Evolutionary conservation across 2,113 vertebrate species (phyloP).

Genomic region (Diadophis punctatus): DNA sequence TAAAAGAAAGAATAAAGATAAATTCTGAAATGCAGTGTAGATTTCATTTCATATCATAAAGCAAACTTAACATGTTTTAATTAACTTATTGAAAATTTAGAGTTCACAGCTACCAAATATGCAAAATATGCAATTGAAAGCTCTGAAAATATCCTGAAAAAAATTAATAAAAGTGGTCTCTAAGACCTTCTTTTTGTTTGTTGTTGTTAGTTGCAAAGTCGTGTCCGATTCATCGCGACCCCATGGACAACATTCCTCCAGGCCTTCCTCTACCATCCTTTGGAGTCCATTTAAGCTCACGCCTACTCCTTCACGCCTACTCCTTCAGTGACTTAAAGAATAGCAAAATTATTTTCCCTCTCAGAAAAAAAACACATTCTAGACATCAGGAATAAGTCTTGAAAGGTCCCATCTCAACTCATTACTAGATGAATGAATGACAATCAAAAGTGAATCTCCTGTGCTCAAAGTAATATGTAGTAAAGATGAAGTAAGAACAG

Average conservation of each 20-base stretch:
- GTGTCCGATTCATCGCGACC: no score
- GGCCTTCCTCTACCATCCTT: no score
- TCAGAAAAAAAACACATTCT: not conserved
- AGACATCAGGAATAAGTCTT: not conserved
- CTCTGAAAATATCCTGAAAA: not conserved
- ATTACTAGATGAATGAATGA: not conserved
- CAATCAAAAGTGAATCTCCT: not conserved
- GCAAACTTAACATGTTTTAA: not conserved
- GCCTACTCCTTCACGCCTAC: no score
- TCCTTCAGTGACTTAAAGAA: not conserved
- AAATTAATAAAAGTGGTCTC: not conserved
- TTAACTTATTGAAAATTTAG: not conserved
- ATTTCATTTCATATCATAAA: not conserved
- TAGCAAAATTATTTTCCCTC: not conserved
- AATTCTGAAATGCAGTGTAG: not conserved
- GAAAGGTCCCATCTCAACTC: not conserved
- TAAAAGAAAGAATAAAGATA: not conserved
- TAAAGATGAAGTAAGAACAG: not conserved
- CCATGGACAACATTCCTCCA: no score
- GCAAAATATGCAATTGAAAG: not conserved
- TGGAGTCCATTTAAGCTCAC: no score
- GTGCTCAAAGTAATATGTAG: not conserved
- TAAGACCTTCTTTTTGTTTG: not conserved
- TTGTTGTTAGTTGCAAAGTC: no score
- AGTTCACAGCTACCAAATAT: not conserved